phyloP scores from a whole-genome alignment of 1,140 invertebrate genomes.

The Solenopsis invicta region DNA sequence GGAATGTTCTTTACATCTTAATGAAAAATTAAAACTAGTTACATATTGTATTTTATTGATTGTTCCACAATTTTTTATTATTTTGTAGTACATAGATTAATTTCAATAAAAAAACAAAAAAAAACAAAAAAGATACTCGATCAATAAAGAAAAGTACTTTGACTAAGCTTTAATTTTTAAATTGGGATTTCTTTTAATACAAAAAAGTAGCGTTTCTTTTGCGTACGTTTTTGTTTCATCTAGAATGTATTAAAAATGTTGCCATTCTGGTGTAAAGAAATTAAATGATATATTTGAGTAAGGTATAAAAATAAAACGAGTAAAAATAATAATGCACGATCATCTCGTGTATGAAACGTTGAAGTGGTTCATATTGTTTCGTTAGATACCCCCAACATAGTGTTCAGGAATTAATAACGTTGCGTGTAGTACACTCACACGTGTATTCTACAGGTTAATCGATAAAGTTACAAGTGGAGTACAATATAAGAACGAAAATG shows the following conservation, averaged over 20 bases:
- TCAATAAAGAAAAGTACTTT: no score
- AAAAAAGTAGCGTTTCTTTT: not conserved
- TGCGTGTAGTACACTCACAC: not conserved
- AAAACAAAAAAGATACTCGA: no score
- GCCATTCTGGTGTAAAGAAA: not conserved
- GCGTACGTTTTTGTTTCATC: not conserved
- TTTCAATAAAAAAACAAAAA: no score
- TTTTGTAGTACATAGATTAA: no score
- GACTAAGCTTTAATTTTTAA: not conserved
- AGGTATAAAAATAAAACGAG: not conserved
- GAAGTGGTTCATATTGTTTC: slow-evolving; percentile 14
- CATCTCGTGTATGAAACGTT: slow-evolving; percentile 1
- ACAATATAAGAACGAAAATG: slow-evolving; percentile 40
- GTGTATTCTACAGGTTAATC: slow-evolving; percentile 31
- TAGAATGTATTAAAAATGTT: not conserved
- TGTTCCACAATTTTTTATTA: no score
- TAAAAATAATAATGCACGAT: slow-evolving; percentile 20
- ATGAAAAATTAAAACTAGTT: no score
- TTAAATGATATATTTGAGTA: not conserved
- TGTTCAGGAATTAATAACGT: slow-evolving; percentile 28
- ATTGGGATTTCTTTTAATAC: not conserved
- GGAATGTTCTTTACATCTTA: no score
- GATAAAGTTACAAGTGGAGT: slow-evolving; percentile 49
- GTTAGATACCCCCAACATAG: not conserved
- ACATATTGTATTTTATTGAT: no score